Percentiles rank a stretch among this genome's conserved stretches.
Evolutionary conservation across 2,888 invertebrate species (phyloP).

Genomic region (Drosophila nr. fundita): DNA sequence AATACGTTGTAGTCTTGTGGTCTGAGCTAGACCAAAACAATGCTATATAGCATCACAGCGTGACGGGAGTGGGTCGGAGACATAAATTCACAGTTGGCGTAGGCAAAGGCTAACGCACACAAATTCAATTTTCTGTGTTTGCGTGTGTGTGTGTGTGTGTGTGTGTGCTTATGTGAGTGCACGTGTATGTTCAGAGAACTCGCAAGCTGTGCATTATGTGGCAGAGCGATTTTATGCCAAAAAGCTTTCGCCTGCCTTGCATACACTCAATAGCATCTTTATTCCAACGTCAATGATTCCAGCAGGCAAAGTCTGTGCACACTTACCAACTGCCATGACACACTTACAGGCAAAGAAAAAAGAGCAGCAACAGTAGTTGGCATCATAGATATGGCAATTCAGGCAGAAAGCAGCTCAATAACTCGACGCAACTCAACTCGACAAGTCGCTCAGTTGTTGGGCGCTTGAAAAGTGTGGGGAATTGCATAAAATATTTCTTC

Average conservation of each 20-base stretch:
- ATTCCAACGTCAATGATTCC: constrained; percentile 37
- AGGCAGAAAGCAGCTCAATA: constrained; percentile 27
- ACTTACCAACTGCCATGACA: constrained; percentile 56
- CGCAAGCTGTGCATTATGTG: constrained; percentile 59
- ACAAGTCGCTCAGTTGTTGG: constrained; percentile 25
- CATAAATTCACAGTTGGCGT: constrained; percentile 27
- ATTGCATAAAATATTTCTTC: constrained; percentile 54
- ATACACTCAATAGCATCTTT: constrained; percentile 61
- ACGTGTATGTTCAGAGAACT: constrained; percentile 19
- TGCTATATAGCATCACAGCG: constrained; percentile 20
- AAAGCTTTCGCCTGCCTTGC: constrained; percentile 65
- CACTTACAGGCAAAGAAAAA: constrained; percentile 38
- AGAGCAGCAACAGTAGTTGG: constrained; percentile 3
- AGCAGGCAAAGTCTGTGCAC: constrained; percentile 36
- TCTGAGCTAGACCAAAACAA: constrained; percentile 47
- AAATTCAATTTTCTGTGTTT: constrained; percentile 70
- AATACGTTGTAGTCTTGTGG: constrained; percentile 42
- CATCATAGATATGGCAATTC: constrained; percentile 36
- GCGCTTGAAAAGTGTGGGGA: constrained; percentile 42
- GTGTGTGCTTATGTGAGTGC: constrained; percentile 7
- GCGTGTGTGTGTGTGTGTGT: constrained; percentile 47
- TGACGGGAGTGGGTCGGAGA: not conserved
- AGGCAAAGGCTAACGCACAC: constrained; percentile 39
- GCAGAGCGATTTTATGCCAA: constrained; percentile 63
- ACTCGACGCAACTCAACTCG: constrained; percentile 31